A percentile compares a stretch with the other conserved stretches of the same genome.
These are phyloP conservation scores for Hydropsyche tenuis DNA, from an alignment of 1,140 invertebrate species.

Conservation along the genomic window DNA sequence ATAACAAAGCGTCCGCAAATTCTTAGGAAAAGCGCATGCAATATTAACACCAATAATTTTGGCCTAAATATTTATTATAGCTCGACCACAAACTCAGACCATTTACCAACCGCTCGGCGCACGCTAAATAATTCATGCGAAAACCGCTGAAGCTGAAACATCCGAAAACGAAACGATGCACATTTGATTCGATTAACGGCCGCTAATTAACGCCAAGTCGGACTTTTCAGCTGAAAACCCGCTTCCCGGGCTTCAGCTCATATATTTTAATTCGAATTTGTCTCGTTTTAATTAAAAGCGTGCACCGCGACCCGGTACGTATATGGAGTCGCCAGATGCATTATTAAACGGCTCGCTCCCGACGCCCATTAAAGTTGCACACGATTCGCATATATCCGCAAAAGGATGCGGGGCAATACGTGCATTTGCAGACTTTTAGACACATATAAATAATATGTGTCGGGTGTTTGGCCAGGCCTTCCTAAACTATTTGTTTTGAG, in stretches of 20 bases:
- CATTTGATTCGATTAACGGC: neutral
- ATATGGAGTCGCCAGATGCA: neutral
- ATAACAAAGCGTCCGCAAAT: too few species aligned
- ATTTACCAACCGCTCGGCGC: too few species aligned
- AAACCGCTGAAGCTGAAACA: too few species aligned
- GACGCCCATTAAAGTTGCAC: slow-evolving; percentile 1
- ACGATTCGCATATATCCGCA: neutral
- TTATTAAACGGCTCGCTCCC: slow-evolving; percentile 6
- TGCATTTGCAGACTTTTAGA: neutral
- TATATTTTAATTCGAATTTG: neutral
- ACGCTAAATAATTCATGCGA: too few species aligned
- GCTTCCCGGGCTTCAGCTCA: neutral
- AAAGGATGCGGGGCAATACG: neutral
- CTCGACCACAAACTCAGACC: too few species aligned
- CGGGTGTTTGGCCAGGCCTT: too few species aligned
- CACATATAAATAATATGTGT: slow-evolving; percentile 12
- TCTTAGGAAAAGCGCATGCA: too few species aligned
- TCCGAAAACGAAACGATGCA: neutral
- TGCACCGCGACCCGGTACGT: neutral
- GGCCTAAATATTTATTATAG: too few species aligned
- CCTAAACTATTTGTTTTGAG: too few species aligned
- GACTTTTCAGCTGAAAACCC: neutral
- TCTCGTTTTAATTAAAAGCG: slow-evolving; percentile 4
- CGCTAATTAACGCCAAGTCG: neutral
- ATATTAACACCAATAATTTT: too few species aligned